Evolutionary conservation across 2,113 vertebrate species (phyloP).

Genomic region (Setophaga petechia): DNA sequence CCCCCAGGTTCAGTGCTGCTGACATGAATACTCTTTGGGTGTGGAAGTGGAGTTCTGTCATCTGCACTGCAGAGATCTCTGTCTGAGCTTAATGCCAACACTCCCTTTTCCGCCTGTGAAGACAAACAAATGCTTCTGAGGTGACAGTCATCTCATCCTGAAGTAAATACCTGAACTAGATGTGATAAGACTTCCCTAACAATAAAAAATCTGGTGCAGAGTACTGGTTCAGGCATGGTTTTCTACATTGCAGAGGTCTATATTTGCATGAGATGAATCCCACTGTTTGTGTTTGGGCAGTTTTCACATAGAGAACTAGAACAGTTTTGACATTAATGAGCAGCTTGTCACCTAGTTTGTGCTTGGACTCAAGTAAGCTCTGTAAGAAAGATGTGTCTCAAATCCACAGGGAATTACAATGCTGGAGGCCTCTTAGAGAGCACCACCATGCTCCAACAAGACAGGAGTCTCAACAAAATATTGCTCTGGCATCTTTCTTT

Average conservation of each 20-base stretch:
- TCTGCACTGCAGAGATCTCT: background rate
- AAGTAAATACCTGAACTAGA: background rate
- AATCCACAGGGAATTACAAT: background rate
- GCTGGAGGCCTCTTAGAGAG: background rate
- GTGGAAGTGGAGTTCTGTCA: background rate
- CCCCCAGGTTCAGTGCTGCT: background rate
- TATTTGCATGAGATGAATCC: background rate
- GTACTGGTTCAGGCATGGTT: background rate
- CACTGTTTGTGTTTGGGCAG: background rate
- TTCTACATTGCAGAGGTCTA: background rate
- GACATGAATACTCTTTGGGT: background rate
- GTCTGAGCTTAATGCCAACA: background rate
- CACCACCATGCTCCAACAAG: background rate
- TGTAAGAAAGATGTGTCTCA: background rate
- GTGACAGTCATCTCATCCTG: background rate
- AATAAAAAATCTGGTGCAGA: background rate
- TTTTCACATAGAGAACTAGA: background rate
- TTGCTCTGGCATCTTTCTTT: background rate
- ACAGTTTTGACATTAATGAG: background rate
- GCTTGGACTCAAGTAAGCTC: background rate
- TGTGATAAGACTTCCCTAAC: background rate
- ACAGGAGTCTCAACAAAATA: background rate
- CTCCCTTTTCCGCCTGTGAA: background rate
- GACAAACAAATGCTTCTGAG: background rate
- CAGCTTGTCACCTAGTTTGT: rapidly evolving